Conservation (phyloP, 1,140 invertebrate genomes). For the Meloidogyne hapla region DNA sequence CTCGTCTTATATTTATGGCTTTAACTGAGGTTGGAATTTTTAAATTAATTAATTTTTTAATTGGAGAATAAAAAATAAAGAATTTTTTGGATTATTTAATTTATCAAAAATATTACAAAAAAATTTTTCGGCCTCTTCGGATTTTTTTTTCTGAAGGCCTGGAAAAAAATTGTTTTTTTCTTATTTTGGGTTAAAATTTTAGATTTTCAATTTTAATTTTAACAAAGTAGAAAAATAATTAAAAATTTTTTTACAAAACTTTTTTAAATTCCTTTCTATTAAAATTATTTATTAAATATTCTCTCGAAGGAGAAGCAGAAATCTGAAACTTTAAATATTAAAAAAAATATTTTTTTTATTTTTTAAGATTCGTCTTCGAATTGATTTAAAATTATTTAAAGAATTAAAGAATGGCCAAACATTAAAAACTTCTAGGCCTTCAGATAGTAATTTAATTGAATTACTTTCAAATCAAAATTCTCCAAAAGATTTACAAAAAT, state of each 20-base stretch:
- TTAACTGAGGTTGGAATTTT: slow-evolving; percentile 19
- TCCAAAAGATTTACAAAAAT: slow-evolving; percentile 7
- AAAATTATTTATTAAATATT: neutral
- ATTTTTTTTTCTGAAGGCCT: too few relatives aligned
- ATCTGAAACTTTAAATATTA: neutral
- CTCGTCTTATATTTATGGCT: slow-evolving; percentile 21
- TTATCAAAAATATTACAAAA: too few relatives aligned
- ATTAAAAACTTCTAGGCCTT: slow-evolving; percentile 18
- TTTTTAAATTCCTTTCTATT: too few relatives aligned
- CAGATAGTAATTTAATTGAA: slow-evolving; percentile 11
- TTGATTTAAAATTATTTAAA: slow-evolving; percentile 16
- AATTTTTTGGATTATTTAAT: too few relatives aligned
- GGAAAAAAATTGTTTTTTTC: too few relatives aligned
- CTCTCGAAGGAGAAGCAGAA: too few relatives aligned
- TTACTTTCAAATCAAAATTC: neutral
- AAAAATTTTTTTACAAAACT: too few relatives aligned
- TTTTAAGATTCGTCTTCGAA: slow-evolving; percentile 13
- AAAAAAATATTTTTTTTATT: neutral
- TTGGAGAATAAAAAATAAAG: too few relatives aligned
- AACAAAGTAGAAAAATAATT: too few relatives aligned
- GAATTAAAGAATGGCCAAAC: neutral
- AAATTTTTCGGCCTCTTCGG: neutral
- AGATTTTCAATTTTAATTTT: too few relatives aligned
- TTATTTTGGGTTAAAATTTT: too few relatives aligned
- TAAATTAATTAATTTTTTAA: too few relatives aligned